Base-by-base conservation (phyloP, 2,113 vertebrate species). In the Tonatia bakeri region DNA sequence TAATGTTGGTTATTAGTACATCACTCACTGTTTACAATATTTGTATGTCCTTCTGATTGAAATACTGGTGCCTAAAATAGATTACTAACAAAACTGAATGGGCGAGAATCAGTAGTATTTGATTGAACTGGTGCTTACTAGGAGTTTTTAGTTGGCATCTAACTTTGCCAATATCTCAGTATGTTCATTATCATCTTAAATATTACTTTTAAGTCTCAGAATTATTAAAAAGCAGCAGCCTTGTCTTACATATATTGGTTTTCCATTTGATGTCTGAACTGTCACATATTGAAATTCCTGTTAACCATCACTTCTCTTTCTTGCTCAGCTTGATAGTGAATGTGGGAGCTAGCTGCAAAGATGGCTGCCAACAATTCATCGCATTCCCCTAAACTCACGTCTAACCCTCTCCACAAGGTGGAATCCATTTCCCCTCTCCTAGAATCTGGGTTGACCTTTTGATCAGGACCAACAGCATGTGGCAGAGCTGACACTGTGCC, bases 1-100 rank as follows among this genome's bases (percentile, higher is more conserved):
- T 95, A 97, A 96, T 97, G 98, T 98, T 94, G 98, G 65, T 82
- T 67, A 97, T 97, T 98, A 97, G n/a, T 65, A 92, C 24, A 92
- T 97, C 61, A 90, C 94, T 97, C 72, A 94, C 36, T 91, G 45
- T 83, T 85, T 94, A 36, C 97, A 67, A 94, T 97, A 97, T 97
- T 82, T 85, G 28, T 90, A 14, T 64, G 67, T 59, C 65, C 28
- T 97, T 96, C 79, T 90, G 90, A 69, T 83, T n/a, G 70, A 84
- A 98, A 87, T 95, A 61, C 38, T 86, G 77, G 0, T 11, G 43
- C 47, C 28, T 88, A 85, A 88, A 97, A 85, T 36, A 94, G 96
- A 43, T 76, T 83, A 43, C 67, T 90, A 96, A 31, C 0, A 91
- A 84, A 96, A 77, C 24, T 14, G 40, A 91, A 91, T 70, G 96